phyloP scores from a whole-genome alignment of 2,113 vertebrate genomes.

The Corythoichthys haematopterus region DNA sequence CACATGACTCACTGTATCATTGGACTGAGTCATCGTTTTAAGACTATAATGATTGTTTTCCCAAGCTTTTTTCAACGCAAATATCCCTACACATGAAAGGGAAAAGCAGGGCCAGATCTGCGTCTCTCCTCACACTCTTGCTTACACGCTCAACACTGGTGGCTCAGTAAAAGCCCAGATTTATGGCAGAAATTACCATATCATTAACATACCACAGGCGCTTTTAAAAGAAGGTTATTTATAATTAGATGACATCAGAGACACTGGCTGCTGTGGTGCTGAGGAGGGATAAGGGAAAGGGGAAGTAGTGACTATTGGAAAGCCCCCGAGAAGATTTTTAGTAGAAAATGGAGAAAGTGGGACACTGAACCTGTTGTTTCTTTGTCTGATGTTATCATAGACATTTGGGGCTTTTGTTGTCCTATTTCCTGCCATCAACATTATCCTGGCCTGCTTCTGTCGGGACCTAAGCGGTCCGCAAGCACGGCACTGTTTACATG shows the following conservation, averaged over 20 bases:
- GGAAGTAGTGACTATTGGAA: conserved; percentile 39
- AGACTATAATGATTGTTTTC: conserved; percentile 32
- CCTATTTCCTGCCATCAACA: conserved; percentile 54
- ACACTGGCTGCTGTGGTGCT: conserved; percentile 28
- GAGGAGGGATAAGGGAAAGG: conserved; percentile 26
- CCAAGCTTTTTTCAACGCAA: conserved; percentile 11
- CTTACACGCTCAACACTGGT: conserved; percentile 29
- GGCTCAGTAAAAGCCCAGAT: conserved; percentile 60
- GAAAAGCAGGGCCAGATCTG: conserved; percentile 23
- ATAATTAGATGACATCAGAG: conserved; percentile 72
- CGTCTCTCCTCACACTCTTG: conserved; percentile 18
- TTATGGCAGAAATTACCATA: conserved; percentile 68
- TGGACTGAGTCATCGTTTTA: background rate
- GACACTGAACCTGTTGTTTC: conserved; percentile 58
- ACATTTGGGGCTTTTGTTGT: conserved; percentile 43
- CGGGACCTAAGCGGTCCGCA: conserved; percentile 17
- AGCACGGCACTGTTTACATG: conserved; percentile 31
- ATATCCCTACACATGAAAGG: conserved; percentile 37
- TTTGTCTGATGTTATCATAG: conserved; percentile 34
- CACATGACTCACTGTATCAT: background rate
- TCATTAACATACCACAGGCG: conserved; percentile 70
- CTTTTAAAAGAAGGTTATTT: conserved; percentile 69
- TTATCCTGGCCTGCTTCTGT: conserved; percentile 54
- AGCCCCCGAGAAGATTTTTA: conserved; percentile 38
- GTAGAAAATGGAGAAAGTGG: conserved; percentile 49